These are phyloP conservation scores for Tupaia chinensis DNA, from an alignment of 2,113 vertebrate genomes.

Conservation along the genomic window DNA sequence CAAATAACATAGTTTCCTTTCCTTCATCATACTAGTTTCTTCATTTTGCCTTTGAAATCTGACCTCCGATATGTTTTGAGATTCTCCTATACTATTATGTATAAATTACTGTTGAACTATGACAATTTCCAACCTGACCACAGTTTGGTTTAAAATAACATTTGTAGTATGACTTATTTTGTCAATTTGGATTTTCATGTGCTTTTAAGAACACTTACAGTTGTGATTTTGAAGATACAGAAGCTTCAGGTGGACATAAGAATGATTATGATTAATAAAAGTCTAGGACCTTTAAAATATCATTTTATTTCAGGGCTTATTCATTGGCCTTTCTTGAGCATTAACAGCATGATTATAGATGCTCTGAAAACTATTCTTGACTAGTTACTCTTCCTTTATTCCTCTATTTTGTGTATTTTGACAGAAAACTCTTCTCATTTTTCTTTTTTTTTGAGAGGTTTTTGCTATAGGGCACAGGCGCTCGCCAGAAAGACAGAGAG, in stretches of 20 bases:
- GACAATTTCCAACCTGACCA: not conserved
- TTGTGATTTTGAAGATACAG: too few relatives aligned
- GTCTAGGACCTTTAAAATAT: not conserved
- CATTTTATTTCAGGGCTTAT: not conserved
- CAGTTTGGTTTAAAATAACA: not conserved
- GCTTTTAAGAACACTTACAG: too few relatives aligned
- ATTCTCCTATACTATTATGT: not conserved
- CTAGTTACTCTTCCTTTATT: not conserved
- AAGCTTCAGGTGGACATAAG: too few relatives aligned
- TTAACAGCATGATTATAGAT: not conserved
- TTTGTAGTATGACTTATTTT: not conserved
- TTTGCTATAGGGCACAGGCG: too few relatives aligned
- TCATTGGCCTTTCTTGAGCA: not conserved
- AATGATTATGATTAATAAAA: too few relatives aligned
- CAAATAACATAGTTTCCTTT: not conserved
- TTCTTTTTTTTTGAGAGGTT: too few relatives aligned
- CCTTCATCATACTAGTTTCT: not conserved
- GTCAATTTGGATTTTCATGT: too few relatives aligned
- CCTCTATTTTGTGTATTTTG: not conserved
- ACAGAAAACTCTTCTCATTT: not conserved
- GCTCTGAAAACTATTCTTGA: not conserved
- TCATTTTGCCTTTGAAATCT: slow-evolving; percentile 5
- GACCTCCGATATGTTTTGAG: not conserved
- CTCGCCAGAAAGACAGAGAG: too few relatives aligned
- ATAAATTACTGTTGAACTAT: not conserved